These are phyloP conservation scores for Zapus hudsonius DNA, from an alignment of 2,113 vertebrate species.

Conservation along the genomic window DNA sequence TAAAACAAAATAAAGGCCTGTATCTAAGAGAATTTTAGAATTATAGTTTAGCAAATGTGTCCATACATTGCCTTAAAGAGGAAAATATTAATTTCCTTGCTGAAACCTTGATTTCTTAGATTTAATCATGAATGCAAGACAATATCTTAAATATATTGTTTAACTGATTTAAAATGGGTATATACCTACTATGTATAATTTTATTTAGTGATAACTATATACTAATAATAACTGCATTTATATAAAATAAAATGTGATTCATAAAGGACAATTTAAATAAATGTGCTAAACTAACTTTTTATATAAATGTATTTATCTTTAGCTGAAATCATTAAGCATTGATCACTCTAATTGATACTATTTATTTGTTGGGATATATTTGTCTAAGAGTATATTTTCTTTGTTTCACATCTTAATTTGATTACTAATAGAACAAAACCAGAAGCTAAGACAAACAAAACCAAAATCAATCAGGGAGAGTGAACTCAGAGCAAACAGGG, in stretches of 20 bases:
- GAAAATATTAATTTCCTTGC: slow-evolving; percentile 55
- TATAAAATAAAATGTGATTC: slow-evolving; percentile 26
- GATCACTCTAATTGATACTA: slow-evolving; percentile 9
- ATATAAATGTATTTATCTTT: neutral
- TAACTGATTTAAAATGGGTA: neutral
- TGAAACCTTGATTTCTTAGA: slow-evolving; percentile 22
- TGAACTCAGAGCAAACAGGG: slow-evolving; percentile 24
- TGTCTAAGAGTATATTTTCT: slow-evolving; percentile 8
- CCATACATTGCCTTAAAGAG: neutral
- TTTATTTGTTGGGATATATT: slow-evolving; percentile 45
- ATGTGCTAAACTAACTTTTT: neutral
- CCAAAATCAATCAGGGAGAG: neutral
- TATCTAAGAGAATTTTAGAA: slow-evolving; percentile 34
- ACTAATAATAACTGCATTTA: slow-evolving; percentile 11
- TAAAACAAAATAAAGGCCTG: neutral
- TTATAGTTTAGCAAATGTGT: neutral
- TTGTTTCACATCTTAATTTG: slow-evolving; percentile 45
- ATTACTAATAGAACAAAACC: slow-evolving; percentile 34
- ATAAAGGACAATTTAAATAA: slow-evolving; percentile 21
- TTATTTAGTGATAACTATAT: neutral
- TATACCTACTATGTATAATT: neutral
- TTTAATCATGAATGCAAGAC: neutral
- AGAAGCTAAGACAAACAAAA: neutral
- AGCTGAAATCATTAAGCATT: neutral
- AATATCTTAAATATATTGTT: slow-evolving; percentile 36